phyloP scores from a whole-genome alignment of 2,888 invertebrate species.

The Chrysodeixis includens region DNA sequence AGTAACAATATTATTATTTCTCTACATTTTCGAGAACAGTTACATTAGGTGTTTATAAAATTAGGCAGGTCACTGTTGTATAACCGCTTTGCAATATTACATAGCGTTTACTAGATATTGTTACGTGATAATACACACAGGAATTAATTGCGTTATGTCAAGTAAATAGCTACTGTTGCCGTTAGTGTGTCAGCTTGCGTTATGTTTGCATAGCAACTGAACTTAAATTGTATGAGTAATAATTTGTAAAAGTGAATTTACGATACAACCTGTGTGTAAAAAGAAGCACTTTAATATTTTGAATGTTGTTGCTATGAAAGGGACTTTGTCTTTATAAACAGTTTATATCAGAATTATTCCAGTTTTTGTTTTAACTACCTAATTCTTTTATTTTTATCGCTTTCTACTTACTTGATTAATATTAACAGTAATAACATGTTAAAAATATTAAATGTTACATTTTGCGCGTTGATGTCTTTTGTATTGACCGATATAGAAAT shows the following conservation, averaged over 20 bases:
- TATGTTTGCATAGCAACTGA: constrained; percentile 4
- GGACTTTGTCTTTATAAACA: no score
- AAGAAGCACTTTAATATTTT: background rate
- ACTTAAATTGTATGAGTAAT: background rate
- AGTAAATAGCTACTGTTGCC: constrained; percentile 18
- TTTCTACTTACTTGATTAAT: no score
- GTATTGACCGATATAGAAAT: constrained; percentile 36
- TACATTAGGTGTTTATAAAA: constrained; percentile 37
- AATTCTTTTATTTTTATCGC: no score
- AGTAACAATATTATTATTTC: background rate
- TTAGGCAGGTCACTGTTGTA: constrained; percentile 55
- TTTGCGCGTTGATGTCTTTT: constrained; percentile 73
- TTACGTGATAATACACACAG: constrained; percentile 41
- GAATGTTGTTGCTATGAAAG: no score
- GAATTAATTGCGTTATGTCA: constrained; percentile 31
- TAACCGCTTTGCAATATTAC: constrained; percentile 63
- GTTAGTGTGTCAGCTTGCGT: constrained; percentile 2
- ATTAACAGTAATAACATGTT: no score
- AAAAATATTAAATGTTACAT: background rate
- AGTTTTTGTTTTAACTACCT: no score
- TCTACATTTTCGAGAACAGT: constrained; percentile 24
- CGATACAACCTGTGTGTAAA: background rate
- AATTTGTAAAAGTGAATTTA: background rate
- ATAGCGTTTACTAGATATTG: constrained; percentile 41
- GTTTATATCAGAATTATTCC: no score